Conservation (phyloP, 2,888 invertebrate genomes). For the Synergus gifuensis region DNA sequence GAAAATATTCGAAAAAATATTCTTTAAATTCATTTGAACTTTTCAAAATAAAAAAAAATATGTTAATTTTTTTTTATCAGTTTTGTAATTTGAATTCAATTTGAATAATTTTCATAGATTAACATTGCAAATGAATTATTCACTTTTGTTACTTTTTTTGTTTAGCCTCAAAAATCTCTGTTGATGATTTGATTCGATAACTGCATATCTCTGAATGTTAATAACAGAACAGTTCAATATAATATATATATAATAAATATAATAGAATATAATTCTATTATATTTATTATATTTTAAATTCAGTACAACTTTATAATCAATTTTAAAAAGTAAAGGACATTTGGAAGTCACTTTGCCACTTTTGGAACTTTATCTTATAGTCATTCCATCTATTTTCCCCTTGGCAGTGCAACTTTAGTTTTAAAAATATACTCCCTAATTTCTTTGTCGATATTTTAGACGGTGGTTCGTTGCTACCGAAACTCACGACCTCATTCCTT, state of each 20-base stretch:
- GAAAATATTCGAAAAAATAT: no score
- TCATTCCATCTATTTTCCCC: not conserved
- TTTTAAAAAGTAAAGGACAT: not conserved
- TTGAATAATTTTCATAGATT: slow-evolving; percentile 20
- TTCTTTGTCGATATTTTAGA: not conserved
- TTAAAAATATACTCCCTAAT: not conserved
- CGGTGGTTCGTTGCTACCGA: not conserved
- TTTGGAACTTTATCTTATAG: not conserved
- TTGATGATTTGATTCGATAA: no score
- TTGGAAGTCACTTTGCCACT: not conserved
- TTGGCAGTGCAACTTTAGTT: not conserved
- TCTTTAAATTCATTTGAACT: no score
- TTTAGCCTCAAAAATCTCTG: no score
- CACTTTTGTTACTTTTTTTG: not conserved
- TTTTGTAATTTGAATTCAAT: not conserved
- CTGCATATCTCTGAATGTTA: no score
- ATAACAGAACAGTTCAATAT: no score
- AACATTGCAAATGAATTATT: slow-evolving; percentile 12
- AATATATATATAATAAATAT: no score
- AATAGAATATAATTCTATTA: not conserved
- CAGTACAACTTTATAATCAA: not conserved
- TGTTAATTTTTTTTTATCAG: not conserved
- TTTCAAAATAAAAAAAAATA: no score
- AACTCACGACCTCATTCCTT: not conserved
- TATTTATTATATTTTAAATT: not conserved